Evolutionary conservation across 2,113 vertebrate genomes (phyloP), one percentile per base, ranked within the genome.

Genomic region (Anolis sagrei): DNA sequence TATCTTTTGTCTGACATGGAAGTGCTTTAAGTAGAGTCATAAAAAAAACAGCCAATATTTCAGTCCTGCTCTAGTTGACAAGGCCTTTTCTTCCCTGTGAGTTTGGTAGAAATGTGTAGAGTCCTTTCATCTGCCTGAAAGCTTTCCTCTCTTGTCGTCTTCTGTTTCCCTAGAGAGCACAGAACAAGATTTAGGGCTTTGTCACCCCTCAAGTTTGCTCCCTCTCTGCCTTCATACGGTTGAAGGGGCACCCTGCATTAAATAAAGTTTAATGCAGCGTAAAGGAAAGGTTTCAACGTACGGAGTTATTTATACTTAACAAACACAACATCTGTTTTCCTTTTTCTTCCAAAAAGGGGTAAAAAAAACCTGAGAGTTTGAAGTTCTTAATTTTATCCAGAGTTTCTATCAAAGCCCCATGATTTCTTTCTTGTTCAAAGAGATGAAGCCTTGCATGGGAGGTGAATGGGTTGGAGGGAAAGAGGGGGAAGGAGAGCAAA

Each of bases 301-400:
- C 85, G 91, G 95, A 95, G 94, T 94, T 96, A 93, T 96, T 96
- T 96, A 96, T 95, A 90, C 92, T 93, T 93, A 95, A 95, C 93
- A 94, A 95, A 94, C 94, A 93, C 94, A 95, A 97, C 97, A 97
- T 97, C 97, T 97, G 97, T 96, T 97, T 97, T 96, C 95, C 96
- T 96, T 96, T 96, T 96, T 92, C 78, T 49, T 32, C n/a, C 54
- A 27, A 86, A 86, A 80, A 75, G 78, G 77, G 69, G 54, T 48
- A 34, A 18, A 13, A 90, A 87, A 95, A 93, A 95, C 94, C 94
- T 95, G 94, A 93, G 83, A 86, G 94, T 96, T 96, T 96, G 96
- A 96, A 96, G 96, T 96, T 94, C 95, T 96, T 97, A 97, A 97
- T 97, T 96, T 97, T 94, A 97, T 95, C 95, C 97, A 97, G 96